Percentiles rank a stretch among this genome's conserved stretches.
Conservation (phyloP, 2,113 vertebrate species). For the Grammomys dolichurus region DNA sequence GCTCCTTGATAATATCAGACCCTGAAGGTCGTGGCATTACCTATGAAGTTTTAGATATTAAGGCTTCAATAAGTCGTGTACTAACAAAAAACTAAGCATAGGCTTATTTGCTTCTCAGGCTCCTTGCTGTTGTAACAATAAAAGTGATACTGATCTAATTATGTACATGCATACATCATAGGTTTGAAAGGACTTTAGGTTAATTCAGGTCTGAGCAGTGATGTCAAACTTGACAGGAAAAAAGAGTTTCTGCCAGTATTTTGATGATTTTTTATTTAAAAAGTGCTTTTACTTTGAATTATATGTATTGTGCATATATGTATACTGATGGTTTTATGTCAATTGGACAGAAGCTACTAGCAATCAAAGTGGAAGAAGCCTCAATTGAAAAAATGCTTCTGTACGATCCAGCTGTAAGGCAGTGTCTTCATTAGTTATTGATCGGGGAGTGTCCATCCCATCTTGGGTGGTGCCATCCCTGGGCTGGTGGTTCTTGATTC, state of each 20-base stretch:
- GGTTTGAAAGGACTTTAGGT: constrained; percentile 52
- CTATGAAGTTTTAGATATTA: constrained; percentile 51
- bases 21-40: constrained; percentile 4
- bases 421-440: neutral
- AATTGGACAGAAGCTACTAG: neutral
- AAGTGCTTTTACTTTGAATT: neutral
- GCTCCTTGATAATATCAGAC: constrained; percentile 28
- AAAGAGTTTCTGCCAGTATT: constrained; percentile 36
- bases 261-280: constrained; percentile 56
- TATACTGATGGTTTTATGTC: neutral
- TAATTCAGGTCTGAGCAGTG: constrained; percentile 12
- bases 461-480: neutral
- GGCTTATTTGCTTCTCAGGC: constrained; percentile 18
- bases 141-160: constrained; percentile 13
- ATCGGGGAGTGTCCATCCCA: neutral
- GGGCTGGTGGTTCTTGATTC: neutral
- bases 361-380: neutral
- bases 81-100: constrained; percentile 69
- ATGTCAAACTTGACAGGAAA: constrained; percentile 76
- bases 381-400: neutral
- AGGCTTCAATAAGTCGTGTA: constrained; percentile 49
- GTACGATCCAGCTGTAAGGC: neutral
- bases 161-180: constrained; percentile 30
- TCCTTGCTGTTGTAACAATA: neutral
- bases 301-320: neutral